These are phyloP conservation scores for Catalaphyllia jardinei DNA, from an alignment of 64 coral and sea anemone species.

Conservation along the genomic window DNA sequence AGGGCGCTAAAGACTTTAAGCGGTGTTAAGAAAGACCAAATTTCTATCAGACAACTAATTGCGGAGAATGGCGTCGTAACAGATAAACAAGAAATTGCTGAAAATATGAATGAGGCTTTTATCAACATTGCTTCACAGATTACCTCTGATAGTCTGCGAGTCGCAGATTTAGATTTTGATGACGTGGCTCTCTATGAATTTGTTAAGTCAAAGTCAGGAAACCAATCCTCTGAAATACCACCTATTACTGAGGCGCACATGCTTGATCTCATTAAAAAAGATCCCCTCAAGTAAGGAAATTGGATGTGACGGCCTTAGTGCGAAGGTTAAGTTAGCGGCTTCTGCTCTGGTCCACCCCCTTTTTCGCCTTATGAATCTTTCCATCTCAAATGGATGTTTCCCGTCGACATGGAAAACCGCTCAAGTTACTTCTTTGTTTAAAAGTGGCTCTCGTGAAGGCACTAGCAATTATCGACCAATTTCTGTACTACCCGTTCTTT, in stretches of 20 bases:
- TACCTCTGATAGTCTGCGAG: constrained; percentile 8
- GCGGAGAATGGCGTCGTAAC: too few relatives aligned
- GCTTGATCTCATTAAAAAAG: constrained; percentile 2
- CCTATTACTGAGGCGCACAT: constrained; percentile 10
- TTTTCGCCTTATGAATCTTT: constrained; percentile 10
- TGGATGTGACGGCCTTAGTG: neutral
- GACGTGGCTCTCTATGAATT: constrained; percentile 30
- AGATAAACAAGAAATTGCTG: too few relatives aligned
- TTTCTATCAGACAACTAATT: too few relatives aligned
- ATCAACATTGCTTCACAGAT: constrained; percentile 25
- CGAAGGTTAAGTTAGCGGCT: neutral
- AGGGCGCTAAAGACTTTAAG: constrained; percentile 28
- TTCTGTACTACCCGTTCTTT: constrained; percentile 46
- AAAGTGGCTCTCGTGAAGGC: neutral
- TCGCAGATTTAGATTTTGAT: neutral
- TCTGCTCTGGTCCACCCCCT: neutral
- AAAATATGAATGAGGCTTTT: neutral
- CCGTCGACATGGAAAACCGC: constrained; percentile 20
- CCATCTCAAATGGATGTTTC: neutral
- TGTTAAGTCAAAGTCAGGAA: constrained; percentile 16
- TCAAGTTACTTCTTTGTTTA: neutral
- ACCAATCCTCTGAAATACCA: constrained; percentile 32
- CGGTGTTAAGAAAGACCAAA: neutral
- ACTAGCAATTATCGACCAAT: constrained; percentile 49
- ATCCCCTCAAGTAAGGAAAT: neutral